Conservation (phyloP, 2,113 vertebrate species). For the Emydura subglobosa region DNA sequence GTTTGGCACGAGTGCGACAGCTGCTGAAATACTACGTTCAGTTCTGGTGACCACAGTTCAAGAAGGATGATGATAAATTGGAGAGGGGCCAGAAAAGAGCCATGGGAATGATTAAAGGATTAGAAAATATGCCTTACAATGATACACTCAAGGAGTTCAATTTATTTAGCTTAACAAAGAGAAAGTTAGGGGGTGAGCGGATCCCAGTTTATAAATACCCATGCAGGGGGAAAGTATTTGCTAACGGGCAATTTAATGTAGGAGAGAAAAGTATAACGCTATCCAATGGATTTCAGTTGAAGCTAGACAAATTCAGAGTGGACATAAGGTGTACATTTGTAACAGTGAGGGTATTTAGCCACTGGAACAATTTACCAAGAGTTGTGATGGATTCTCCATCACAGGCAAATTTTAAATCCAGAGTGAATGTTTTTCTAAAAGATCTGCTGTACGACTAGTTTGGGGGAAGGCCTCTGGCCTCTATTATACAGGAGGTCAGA, state of each 20-base stretch:
- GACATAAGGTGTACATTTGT: neutral
- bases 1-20: neutral
- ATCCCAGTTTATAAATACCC: neutral
- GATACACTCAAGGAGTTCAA: neutral
- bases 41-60: neutral
- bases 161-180: neutral
- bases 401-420: too few species aligned
- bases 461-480: too few species aligned
- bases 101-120: neutral
- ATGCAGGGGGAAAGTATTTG: too few species aligned
- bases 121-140: neutral
- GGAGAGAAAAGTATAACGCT: neutral
- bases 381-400: neutral
- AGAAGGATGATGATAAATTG: neutral
- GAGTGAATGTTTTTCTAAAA: too few species aligned
- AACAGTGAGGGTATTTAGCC: neutral
- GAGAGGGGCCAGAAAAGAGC: neutral
- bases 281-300: neutral
- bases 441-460: too few species aligned
- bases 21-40: neutral
- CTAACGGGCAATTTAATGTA: neutral
- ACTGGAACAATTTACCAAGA: neutral
- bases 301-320: neutral
- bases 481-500: too few species aligned
- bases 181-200: neutral